Percentiles rank a stretch among this genome's conserved stretches.
phyloP scores from a whole-genome alignment of 2,888 invertebrate genomes.

The Papilio elwesi region DNA sequence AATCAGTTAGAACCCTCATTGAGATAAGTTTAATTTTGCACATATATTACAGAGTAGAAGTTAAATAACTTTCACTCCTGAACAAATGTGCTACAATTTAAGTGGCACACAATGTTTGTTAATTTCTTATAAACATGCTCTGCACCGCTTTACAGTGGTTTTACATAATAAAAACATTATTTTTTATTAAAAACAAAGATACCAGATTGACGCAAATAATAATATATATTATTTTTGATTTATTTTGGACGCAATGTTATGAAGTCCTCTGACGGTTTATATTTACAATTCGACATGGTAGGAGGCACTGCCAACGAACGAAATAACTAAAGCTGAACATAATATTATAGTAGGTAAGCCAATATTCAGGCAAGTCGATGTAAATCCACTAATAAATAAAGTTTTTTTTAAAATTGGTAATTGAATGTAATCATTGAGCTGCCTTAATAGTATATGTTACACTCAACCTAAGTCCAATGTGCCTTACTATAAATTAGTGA shows the following conservation, averaged over 20 bases:
- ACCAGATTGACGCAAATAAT: conserved; percentile 31
- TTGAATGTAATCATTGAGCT: conserved; percentile 29
- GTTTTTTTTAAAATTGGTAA: too few species aligned
- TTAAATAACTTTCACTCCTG: conserved; percentile 63
- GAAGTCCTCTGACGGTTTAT: too few species aligned
- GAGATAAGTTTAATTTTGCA: conserved; percentile 64
- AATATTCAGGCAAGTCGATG: too few species aligned
- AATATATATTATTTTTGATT: conserved; percentile 13
- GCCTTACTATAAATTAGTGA: conserved; percentile 59
- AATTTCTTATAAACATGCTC: background rate
- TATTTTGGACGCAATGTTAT: too few species aligned
- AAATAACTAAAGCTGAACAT: too few species aligned
- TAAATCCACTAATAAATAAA: background rate
- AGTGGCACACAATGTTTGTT: background rate
- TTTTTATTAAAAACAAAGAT: background rate
- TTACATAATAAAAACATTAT: conserved; percentile 27
- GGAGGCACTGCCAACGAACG: too few species aligned
- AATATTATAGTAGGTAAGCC: background rate
- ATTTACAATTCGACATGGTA: too few species aligned
- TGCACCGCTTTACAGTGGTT: background rate
- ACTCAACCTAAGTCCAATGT: too few species aligned
- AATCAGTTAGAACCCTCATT: conserved; percentile 43
- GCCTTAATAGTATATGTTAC: conserved; percentile 72
- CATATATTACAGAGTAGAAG: conserved; percentile 75
- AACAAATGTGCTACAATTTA: conserved; percentile 70